A percentile compares a stretch with the other conserved stretches of the same genome.
These are phyloP conservation scores for Aphrophora alni DNA, from an alignment of 2,888 invertebrate genomes.

Conservation along the genomic window DNA sequence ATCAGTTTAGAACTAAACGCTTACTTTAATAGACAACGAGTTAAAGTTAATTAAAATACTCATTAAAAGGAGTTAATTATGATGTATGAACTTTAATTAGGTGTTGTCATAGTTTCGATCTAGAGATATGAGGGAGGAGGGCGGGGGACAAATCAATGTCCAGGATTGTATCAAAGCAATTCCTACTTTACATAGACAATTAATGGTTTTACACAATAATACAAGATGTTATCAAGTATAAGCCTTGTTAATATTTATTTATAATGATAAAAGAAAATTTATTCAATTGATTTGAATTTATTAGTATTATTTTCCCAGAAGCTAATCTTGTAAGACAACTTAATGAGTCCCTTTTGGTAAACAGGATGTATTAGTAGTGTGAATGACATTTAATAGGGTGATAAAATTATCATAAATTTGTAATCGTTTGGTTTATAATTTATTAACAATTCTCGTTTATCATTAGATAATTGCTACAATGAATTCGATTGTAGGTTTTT, in stretches of 20 bases:
- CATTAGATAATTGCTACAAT: too few species aligned
- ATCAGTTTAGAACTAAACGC: not conserved
- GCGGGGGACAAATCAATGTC: not conserved
- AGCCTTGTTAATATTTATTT: not conserved
- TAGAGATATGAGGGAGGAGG: not conserved
- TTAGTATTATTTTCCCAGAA: too few species aligned
- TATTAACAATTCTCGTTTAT: too few species aligned
- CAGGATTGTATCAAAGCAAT: not conserved
- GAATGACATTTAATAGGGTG: too few species aligned
- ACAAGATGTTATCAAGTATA: not conserved
- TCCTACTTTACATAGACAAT: not conserved
- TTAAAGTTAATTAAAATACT: slow-evolving; percentile 1
- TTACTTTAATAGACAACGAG: not conserved
- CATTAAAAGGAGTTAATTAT: slow-evolving; percentile 1
- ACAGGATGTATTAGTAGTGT: too few species aligned
- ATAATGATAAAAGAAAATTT: not conserved
- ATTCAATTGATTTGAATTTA: not conserved
- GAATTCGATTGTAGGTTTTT: too few species aligned
- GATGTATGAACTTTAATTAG: not conserved
- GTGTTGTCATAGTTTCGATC: not conserved
- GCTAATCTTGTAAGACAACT: too few species aligned
- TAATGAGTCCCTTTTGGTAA: too few species aligned
- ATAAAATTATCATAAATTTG: too few species aligned
- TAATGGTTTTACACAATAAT: not conserved
- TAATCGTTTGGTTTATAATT: too few species aligned